phyloP scores from a whole-genome alignment of 2,113 vertebrate species.

The Bombycilla garrulus region DNA sequence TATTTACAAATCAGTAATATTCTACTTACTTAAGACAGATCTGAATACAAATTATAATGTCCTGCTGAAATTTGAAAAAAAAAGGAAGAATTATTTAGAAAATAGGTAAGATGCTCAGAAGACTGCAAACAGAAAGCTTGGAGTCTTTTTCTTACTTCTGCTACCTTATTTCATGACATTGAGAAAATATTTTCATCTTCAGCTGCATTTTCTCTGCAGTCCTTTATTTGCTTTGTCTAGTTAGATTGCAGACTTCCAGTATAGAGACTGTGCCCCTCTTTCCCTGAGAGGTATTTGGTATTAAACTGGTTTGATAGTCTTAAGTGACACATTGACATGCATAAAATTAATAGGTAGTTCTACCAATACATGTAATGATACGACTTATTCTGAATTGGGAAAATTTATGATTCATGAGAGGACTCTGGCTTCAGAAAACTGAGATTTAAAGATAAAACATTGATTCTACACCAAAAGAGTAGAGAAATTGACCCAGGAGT shows the following conservation, averaged over 20 bases:
- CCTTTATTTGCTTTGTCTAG: not conserved
- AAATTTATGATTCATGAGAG: not conserved
- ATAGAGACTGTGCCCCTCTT: not conserved
- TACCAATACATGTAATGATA: not conserved
- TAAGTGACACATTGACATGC: not conserved
- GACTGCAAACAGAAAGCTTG: not conserved
- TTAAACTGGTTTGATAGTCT: not conserved
- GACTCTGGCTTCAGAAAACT: not conserved
- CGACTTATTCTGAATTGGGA: not conserved
- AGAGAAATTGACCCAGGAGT: not conserved
- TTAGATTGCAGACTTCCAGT: not conserved
- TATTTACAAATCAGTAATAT: constrained; percentile 19
- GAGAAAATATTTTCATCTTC: not conserved
- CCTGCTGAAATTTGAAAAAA: not conserved
- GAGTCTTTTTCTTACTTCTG: not conserved
- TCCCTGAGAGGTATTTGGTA: not conserved
- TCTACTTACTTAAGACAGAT: not conserved
- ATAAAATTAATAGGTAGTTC: not conserved
- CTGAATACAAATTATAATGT: not conserved
- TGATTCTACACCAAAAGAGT: not conserved
- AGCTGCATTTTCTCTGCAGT: not conserved
- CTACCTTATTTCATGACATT: not conserved
- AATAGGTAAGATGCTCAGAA: not conserved
- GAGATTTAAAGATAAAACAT: not conserved
- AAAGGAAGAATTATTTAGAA: not conserved